Evolutionary conservation across 2,888 invertebrate genomes (phyloP).

Genomic region (Auanema freiburgensis): DNA sequence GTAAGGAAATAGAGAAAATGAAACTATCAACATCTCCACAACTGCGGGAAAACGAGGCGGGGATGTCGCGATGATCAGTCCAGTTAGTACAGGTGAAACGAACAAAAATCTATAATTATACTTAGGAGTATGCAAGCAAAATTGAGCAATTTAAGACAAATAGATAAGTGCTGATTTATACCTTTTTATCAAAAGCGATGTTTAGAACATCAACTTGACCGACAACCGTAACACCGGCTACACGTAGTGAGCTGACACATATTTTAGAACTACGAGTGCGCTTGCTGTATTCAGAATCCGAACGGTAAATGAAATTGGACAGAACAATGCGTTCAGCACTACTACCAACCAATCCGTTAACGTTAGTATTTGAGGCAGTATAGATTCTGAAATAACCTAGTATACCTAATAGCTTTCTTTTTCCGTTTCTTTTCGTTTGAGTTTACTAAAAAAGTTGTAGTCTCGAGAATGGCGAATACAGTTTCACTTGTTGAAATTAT

Average conservation of each 20-base stretch:
- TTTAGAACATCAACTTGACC: slow-evolving; percentile 43
- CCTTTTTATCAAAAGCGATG: slow-evolving; percentile 37
- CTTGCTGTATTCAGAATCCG: slow-evolving; percentile 30
- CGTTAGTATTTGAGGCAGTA: not conserved
- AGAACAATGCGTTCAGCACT: slow-evolving; percentile 25
- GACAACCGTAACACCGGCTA: slow-evolving; percentile 27
- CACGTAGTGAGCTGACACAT: slow-evolving; percentile 31
- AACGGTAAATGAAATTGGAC: slow-evolving; percentile 35
- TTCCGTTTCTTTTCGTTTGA: too few species aligned
- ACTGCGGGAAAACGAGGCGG: slow-evolving; percentile 35
- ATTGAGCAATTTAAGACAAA: not conserved
- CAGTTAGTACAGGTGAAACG: slow-evolving; percentile 38
- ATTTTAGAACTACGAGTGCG: slow-evolving; percentile 22
- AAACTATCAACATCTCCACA: slow-evolving; percentile 43
- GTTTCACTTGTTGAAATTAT: too few species aligned
- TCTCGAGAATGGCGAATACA: too few species aligned
- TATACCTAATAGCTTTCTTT: too few species aligned
- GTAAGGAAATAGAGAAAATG: slow-evolving; percentile 33
- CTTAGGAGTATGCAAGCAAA: too few species aligned
- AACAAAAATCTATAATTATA: slow-evolving; percentile 23
- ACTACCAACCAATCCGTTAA: not conserved
- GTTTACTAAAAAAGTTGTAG: too few species aligned
- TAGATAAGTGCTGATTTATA: slow-evolving; percentile 5
- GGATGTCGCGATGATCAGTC: slow-evolving; percentile 23
- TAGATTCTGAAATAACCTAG: not conserved